These are phyloP conservation scores for Notarius lentiginosus DNA, from an alignment of 2,113 vertebrate genomes.

Conservation along the genomic window DNA sequence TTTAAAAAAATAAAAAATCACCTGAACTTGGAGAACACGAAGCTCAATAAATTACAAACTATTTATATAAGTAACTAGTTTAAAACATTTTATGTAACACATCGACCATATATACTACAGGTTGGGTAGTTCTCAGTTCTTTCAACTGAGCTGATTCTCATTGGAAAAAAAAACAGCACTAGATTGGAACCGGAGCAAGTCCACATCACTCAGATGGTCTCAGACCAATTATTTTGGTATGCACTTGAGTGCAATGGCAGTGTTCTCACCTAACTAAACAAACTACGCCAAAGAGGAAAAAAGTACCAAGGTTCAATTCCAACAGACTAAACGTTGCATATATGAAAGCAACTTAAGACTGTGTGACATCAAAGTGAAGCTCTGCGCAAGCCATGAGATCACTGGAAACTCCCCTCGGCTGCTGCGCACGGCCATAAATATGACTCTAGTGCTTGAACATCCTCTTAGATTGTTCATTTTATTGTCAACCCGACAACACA, in stretches of 20 bases:
- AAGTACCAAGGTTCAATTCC: background rate
- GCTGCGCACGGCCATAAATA: conserved; percentile 12
- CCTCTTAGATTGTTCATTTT: conserved; percentile 35
- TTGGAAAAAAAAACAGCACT: background rate
- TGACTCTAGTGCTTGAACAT: background rate
- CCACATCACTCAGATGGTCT: background rate
- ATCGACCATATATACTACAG: background rate
- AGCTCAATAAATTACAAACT: background rate
- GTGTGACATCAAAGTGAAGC: conserved; percentile 30
- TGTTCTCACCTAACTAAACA: conserved; percentile 10
- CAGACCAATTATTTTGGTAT: background rate
- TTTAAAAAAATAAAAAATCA: background rate
- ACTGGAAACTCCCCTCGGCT: background rate
- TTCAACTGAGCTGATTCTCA: background rate
- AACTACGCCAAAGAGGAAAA: background rate
- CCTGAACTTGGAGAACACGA: background rate
- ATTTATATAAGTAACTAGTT: background rate
- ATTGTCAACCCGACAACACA: conserved; percentile 19
- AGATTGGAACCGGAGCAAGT: background rate
- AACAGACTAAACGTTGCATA: conserved; percentile 15
- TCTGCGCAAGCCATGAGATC: conserved; percentile 3
- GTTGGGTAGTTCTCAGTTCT: background rate
- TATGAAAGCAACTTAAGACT: conserved; percentile 10
- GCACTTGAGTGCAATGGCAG: background rate
- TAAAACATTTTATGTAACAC: background rate